Evolutionary conservation across 2,888 invertebrate species (phyloP).

Genomic region (Phytoseiulus persimilis): DNA sequence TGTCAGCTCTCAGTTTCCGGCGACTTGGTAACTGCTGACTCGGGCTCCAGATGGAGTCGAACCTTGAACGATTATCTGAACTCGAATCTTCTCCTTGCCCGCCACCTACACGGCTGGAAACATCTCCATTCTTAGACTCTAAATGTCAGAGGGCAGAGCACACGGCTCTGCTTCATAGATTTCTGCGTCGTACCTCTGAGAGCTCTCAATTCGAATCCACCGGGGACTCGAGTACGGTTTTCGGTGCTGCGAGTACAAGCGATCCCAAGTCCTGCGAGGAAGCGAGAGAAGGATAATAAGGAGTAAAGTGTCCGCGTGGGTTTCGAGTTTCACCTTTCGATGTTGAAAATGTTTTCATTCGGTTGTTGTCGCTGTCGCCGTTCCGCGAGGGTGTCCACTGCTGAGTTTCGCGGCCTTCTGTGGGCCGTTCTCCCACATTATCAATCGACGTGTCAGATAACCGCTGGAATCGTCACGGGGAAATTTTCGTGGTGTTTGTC

Average conservation of each 20-base stretch:
- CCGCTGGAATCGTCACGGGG: not conserved
- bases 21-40: not conserved
- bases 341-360: not conserved
- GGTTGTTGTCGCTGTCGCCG: too few species aligned
- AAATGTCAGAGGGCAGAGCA: not conserved
- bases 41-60: not conserved
- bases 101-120: too few species aligned
- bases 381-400: not conserved
- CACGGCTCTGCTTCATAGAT: not conserved
- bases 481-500: not conserved
- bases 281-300: not conserved
- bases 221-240: too few species aligned
- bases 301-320: not conserved
- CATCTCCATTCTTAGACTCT: not conserved
- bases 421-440: not conserved
- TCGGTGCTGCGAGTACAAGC: too few species aligned
- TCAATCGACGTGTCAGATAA: not conserved
- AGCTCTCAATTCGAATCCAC: too few species aligned
- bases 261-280: not conserved
- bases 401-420: not conserved
- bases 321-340: not conserved
- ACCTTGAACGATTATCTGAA: not conserved
- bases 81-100: not conserved
- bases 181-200: not conserved
- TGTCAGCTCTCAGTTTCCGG: not conserved